These are phyloP conservation scores for Amphipyra berbera DNA, from an alignment of 2,888 invertebrate genomes.

Conservation along the genomic window DNA sequence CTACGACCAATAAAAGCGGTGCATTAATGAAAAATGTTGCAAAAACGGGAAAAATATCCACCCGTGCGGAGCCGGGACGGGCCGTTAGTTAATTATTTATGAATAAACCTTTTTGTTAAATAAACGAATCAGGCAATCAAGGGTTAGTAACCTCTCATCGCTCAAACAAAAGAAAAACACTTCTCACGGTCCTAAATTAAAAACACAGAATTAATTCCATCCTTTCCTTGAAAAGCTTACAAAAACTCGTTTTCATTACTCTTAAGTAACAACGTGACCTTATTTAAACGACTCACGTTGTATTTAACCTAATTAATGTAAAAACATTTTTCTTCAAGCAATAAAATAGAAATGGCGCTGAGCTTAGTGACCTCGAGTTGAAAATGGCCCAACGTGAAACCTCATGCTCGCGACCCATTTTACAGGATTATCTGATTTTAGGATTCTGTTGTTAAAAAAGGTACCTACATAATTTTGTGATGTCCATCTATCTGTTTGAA, in stretches of 20 bases:
- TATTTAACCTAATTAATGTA: constrained; percentile 42
- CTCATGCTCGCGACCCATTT: constrained; percentile 50
- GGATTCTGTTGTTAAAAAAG: not conserved
- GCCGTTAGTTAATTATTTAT: too few relatives aligned
- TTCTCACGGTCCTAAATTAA: not conserved
- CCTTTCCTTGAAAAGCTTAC: constrained; percentile 15
- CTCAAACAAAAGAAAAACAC: too few relatives aligned
- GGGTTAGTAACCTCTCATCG: too few relatives aligned
- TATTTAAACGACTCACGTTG: constrained; percentile 34
- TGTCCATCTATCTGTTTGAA: not conserved
- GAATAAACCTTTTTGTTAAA: too few relatives aligned
- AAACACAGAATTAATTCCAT: constrained; percentile 3
- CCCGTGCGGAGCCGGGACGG: too few relatives aligned
- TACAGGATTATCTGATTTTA: constrained; percentile 17
- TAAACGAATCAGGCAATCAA: too few relatives aligned
- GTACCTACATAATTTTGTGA: not conserved
- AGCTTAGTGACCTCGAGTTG: constrained; percentile 24
- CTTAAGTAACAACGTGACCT: constrained; percentile 27
- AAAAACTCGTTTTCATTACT: constrained; percentile 33
- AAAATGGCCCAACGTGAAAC: constrained; percentile 37
- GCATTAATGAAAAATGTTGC: too few relatives aligned
- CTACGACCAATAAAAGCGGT: too few relatives aligned
- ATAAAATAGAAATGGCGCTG: constrained; percentile 20
- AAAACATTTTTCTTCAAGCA: constrained; percentile 35
- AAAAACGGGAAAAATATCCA: too few relatives aligned